Conservation (phyloP, 2,888 invertebrate genomes). For the Miltochrista miniata region DNA sequence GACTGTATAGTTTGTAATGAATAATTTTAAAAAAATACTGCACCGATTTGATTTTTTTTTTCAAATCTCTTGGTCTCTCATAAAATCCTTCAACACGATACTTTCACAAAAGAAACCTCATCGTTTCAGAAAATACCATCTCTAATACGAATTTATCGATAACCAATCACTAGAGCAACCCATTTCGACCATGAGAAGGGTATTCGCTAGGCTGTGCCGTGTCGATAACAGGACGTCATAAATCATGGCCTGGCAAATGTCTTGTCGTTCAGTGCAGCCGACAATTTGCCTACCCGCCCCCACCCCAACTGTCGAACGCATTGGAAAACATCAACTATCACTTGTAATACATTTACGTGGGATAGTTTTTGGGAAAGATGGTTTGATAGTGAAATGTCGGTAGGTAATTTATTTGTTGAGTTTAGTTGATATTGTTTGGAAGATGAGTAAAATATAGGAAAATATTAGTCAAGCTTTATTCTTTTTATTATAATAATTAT, state of each 20-base stretch:
- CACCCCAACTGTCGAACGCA: conserved; percentile 14
- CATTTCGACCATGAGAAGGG: conserved; percentile 58
- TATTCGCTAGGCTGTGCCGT: conserved; percentile 61
- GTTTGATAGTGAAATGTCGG: neutral
- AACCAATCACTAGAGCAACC: conserved; percentile 20
- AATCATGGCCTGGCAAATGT: conserved; percentile 78
- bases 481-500: too few relatives aligned
- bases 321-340: conserved; percentile 17
- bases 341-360: neutral
- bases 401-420: neutral
- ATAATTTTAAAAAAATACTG: too few relatives aligned
- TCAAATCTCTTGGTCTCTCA: too few relatives aligned
- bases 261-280: conserved; percentile 72
- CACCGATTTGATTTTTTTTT: too few relatives aligned
- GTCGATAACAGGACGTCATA: conserved; percentile 80
- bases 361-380: neutral
- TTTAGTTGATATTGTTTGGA: too few relatives aligned
- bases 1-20: too few relatives aligned
- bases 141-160: conserved; percentile 22
- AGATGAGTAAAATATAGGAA: too few relatives aligned
- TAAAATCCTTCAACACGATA: too few relatives aligned
- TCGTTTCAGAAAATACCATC: too few relatives aligned
- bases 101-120: too few relatives aligned
- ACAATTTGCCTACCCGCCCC: conserved; percentile 68
- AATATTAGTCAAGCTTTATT: too few relatives aligned